Conservation (phyloP, 2,797 vertebrate species). For the Schizothorax lantsangensis region DNA sequence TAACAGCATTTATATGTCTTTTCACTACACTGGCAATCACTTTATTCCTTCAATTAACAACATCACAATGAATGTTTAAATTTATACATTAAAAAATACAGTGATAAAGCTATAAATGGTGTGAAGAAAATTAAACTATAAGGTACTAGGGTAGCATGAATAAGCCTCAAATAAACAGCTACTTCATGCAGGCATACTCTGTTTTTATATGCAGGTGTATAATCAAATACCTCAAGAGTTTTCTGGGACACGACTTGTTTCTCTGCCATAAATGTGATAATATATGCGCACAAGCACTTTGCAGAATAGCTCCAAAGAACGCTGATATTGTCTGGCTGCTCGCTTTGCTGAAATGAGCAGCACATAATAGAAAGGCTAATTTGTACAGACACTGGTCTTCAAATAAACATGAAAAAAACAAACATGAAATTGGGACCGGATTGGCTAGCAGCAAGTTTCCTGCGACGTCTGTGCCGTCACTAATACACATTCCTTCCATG, state of each 20-base stretch:
- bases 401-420: neutral
- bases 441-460: neutral
- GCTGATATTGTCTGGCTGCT: conserved; percentile 12
- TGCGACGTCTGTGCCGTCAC: neutral
- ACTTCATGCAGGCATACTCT: neutral
- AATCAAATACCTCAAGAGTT: conserved; percentile 41
- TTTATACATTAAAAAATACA: neutral
- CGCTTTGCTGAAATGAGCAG: conserved; percentile 15
- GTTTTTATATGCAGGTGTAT: conserved; percentile 12
- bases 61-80: neutral
- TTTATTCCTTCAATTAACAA: neutral
- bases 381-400: conserved; percentile 33
- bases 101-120: neutral
- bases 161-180: neutral
- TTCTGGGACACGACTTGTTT: conserved; percentile 37
- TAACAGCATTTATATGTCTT: neutral
- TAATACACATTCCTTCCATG: neutral
- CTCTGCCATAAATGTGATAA: conserved; percentile 40
- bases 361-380: conserved; percentile 20
- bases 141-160: neutral
- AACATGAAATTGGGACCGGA: neutral
- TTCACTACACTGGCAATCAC: neutral
- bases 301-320: conserved; percentile 5
- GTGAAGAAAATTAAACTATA: neutral
- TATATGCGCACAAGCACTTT: conserved; percentile 30